A percentile compares a stretch with the other conserved stretches of the same genome.
Evolutionary conservation across 2,797 vertebrate genomes (phyloP).

Genomic region (Anomalospiza imberbis): DNA sequence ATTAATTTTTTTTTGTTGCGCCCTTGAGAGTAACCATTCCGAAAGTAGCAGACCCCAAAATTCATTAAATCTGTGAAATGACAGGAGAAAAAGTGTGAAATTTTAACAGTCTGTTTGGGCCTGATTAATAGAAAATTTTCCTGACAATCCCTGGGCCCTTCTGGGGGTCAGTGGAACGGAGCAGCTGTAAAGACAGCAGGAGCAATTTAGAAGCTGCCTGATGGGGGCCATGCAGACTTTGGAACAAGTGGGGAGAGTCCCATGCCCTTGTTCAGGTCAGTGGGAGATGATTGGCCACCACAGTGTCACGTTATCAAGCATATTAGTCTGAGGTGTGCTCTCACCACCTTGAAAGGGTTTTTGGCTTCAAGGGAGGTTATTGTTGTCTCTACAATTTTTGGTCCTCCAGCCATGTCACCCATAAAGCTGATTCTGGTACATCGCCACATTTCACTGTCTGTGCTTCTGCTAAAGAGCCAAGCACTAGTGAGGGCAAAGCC

Average conservation of each 20-base stretch:
- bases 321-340: slow-evolving; percentile 40
- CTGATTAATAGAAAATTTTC: slow-evolving; percentile 82
- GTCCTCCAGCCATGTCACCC: not conserved
- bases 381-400: not conserved
- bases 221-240: slow-evolving; percentile 55
- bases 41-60: slow-evolving; percentile 69
- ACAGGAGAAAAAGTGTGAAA: slow-evolving; percentile 79
- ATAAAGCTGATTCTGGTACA: not conserved
- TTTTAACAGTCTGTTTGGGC: slow-evolving; percentile 77
- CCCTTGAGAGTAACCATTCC: slow-evolving; percentile 60
- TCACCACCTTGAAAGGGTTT: not conserved
- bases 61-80: slow-evolving; percentile 80
- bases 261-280: slow-evolving; percentile 60
- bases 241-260: slow-evolving; percentile 73
- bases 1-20: not conserved
- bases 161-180: slow-evolving; percentile 78
- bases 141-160: slow-evolving; percentile 75
- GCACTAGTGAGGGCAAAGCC: not conserved
- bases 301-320: slow-evolving; percentile 65
- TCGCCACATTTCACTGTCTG: not conserved
- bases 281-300: slow-evolving; percentile 44
- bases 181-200: slow-evolving; percentile 84
- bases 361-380: slow-evolving; percentile 7
- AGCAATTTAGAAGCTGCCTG: slow-evolving; percentile 71
- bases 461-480: not conserved